Evolutionary conservation across 2,888 invertebrate species (phyloP).

Genomic region (Plebejus melissa): DNA sequence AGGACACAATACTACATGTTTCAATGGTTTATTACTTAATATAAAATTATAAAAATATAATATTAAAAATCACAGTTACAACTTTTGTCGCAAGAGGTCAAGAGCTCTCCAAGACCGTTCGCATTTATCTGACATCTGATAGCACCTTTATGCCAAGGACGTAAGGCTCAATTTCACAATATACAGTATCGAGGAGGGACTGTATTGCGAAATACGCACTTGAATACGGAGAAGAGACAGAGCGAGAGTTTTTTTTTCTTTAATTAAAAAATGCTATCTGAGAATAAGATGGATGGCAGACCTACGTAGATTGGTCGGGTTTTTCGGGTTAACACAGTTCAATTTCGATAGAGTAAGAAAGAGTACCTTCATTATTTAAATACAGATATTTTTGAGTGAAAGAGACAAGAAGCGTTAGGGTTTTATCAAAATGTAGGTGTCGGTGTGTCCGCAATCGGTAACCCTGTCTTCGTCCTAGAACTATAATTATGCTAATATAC

Average conservation of each 20-base stretch:
- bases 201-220: neutral
- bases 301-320: too few species aligned
- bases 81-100: neutral
- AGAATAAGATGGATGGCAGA: too few species aligned
- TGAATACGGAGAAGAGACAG: neutral
- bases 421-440: too few species aligned
- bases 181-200: neutral
- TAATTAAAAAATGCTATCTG: too few species aligned
- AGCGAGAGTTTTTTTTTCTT: neutral
- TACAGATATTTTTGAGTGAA: too few species aligned
- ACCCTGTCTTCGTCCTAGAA: too few species aligned
- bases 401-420: too few species aligned
- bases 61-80: constrained; percentile 2
- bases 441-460: too few species aligned
- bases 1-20: neutral
- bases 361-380: too few species aligned
- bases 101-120: neutral
- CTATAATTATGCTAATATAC: too few species aligned
- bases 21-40: constrained; percentile 6
- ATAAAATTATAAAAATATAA: neutral
- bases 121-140: neutral
- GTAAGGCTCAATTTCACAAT: neutral
- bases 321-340: too few species aligned
- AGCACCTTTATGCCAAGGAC: neutral
- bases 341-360: too few species aligned